Evolutionary conservation across 2,797 vertebrate species (phyloP).

Genomic region (Thripadectes ignobilis): DNA sequence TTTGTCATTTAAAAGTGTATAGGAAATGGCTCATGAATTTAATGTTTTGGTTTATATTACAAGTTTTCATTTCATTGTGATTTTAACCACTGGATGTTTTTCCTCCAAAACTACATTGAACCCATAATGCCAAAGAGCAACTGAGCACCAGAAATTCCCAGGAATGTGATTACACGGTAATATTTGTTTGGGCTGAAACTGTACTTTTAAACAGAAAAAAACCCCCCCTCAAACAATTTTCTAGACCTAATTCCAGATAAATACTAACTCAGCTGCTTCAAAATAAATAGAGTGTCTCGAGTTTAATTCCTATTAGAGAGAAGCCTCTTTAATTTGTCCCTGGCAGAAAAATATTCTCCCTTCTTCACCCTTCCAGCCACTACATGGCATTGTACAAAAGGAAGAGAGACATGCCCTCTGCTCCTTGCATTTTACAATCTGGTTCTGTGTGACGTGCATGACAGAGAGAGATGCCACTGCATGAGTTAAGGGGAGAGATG

Average conservation of each 20-base stretch:
- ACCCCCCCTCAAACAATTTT: background rate
- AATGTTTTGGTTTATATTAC: background rate
- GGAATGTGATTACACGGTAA: background rate
- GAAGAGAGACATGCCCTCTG: background rate
- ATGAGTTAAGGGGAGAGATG: conserved; percentile 18
- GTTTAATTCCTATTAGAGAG: background rate
- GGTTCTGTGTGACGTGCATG: background rate
- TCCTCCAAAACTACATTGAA: background rate
- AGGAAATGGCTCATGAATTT: background rate
- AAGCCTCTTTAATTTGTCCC: background rate
- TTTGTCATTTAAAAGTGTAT: background rate
- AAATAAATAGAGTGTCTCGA: background rate
- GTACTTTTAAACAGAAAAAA: background rate
- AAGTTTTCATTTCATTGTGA: background rate
- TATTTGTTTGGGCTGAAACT: background rate
- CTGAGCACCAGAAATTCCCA: background rate
- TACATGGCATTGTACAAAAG: background rate
- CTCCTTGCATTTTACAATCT: conserved; percentile 8
- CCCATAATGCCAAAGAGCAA: background rate
- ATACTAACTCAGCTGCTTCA: background rate
- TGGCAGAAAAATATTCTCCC: background rate
- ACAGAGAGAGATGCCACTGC: conserved; percentile 37
- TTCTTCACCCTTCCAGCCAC: background rate
- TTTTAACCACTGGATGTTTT: background rate
- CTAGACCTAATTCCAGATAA: background rate